Evolutionary conservation across 2,888 invertebrate species (phyloP).

Genomic region (Myopa tessellatipennis): DNA sequence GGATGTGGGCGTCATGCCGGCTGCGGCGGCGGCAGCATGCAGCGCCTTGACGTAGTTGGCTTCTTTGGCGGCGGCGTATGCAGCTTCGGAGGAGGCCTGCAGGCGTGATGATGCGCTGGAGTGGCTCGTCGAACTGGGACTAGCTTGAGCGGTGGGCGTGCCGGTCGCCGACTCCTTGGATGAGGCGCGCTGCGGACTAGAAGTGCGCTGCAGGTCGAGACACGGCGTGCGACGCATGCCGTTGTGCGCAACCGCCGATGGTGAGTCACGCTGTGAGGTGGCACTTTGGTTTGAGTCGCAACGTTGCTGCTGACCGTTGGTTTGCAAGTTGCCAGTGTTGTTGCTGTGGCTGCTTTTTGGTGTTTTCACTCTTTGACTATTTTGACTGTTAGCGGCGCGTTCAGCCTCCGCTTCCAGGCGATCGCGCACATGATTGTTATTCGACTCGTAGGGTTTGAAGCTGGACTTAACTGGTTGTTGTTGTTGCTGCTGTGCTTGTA

Average conservation of each 20-base stretch:
- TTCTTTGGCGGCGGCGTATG: constrained; percentile 63
- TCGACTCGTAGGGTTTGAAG: constrained; percentile 84
- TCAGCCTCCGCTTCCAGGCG: constrained; percentile 60
- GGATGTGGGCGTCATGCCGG: constrained; percentile 43
- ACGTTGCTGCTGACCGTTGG: constrained; percentile 63
- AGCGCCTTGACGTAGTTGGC: constrained; percentile 65
- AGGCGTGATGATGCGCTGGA: constrained; percentile 26
- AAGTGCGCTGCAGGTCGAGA: constrained; percentile 46
- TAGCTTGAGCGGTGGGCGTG: constrained; percentile 53
- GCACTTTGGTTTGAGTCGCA: constrained; percentile 85
- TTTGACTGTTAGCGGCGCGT: constrained; percentile 46
- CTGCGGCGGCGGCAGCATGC: constrained; percentile 62
- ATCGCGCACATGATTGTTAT: constrained; percentile 67
- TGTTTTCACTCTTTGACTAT: constrained; percentile 57
- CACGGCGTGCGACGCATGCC: constrained; percentile 55
- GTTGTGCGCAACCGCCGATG: constrained; percentile 42
- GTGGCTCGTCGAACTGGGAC: constrained; percentile 59
- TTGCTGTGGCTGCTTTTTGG: constrained; percentile 54
- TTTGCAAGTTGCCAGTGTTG: constrained; percentile 31
- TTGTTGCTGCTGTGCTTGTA: constrained; percentile 54
- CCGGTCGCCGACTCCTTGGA: constrained; percentile 59
- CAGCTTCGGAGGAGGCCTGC: constrained; percentile 55
- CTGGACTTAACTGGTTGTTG: constrained; percentile 70
- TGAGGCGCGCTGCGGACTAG: constrained; percentile 61
- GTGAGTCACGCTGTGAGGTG: constrained; percentile 64